Base-by-base conservation (phyloP, 2,888 invertebrate species). In the Habrosyne pyritoides region DNA sequence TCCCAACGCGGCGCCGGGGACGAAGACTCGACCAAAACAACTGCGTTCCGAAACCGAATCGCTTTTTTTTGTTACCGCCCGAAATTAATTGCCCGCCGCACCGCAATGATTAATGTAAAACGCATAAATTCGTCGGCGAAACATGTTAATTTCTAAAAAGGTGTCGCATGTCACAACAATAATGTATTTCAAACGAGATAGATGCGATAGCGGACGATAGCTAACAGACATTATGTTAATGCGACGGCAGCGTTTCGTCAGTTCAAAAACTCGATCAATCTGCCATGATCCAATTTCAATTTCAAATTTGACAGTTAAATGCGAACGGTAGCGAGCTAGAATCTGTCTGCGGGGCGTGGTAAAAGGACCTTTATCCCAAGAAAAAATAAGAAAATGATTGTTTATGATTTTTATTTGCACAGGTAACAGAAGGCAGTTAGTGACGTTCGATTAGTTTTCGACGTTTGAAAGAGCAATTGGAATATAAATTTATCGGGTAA, bases 381-480 rank as follows among this genome's bases (percentile, higher is more conserved):
- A 69, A 69, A 73, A 65, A 69, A 72, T 64, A 57, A 63, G 70
- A 64, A 69, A 69, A 71, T 63, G 55, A 60, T 52, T 60, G 53
- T 67, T 64, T 68, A 74, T 67, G 69, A 64, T 69, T 67, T 68
- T 70, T 73, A 73, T 83, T 80, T 77, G 64, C 59, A 62, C 63
- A 71, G 56, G 52, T 61, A 72, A 66, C 75, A 67, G 73, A 74
- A 71, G 73, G 73, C 62, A 75, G 75, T 83, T 79, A 79, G 75
- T 62, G 71, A 69, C 70, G 71, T 79, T 81, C 79, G 77, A 83
- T 86, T 83, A 79, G 81, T 73, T 76, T 84, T 79, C 77, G 87
- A 90, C 87, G 71, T 87, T 75, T 87, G 85, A 89, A 88, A 86
- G 86, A 84, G 87, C 80, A 82, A 87, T 90, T 87, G 74, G 66